Base-by-base conservation (phyloP, 2,888 invertebrate species). In the Drymonia ruficornis region DNA sequence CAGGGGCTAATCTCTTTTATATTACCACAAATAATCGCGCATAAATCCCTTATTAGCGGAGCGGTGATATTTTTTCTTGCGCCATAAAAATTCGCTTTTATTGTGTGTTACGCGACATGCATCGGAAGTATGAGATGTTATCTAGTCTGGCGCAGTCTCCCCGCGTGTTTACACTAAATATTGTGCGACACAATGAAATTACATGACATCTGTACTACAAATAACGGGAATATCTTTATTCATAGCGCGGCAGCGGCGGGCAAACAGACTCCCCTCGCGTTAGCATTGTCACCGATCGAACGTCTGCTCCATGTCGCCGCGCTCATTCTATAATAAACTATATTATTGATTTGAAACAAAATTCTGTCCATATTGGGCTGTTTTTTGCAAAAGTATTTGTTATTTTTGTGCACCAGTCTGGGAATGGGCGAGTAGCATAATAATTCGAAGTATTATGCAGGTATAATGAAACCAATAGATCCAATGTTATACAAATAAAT, bases 191-290 rank as follows among this genome's bases (percentile, higher is more conserved):
- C 91, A 92, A 91, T 92, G 87, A 91, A 86, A 91, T 91, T 91
- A 92, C 91, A 91, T 91, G 91, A 92, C 92, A 92, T 92, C 92
- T 92, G 92, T 91, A 92, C 79, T 86, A 89, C 92, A 91, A 91
- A 92, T 92, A 91, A 90, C 89, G 87, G 84, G 89, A 86, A 91
- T 91, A 92, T 91, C 91, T 92, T 92, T 91, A 92, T 92, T 92
- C 92, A 92, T 92, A 87, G 84, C 84, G 80, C 87, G 86, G 67
- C 80, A 80, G 80, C 87, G 86, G 67, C 80, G 81, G 72, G 84
- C 88, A 88, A 89, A 89, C 83, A 86, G 55, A 76, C 76, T 77
- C 90, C 90, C 91, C 91, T 88, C 84, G 78, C 79, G 73, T 80
- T 79, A 74, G 78, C 72, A 81, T 86, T 87, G 87, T 85, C 84